These are phyloP conservation scores for Acanthosepion lycidas DNA, from an alignment of 2,888 invertebrate genomes.

Conservation along the genomic window DNA sequence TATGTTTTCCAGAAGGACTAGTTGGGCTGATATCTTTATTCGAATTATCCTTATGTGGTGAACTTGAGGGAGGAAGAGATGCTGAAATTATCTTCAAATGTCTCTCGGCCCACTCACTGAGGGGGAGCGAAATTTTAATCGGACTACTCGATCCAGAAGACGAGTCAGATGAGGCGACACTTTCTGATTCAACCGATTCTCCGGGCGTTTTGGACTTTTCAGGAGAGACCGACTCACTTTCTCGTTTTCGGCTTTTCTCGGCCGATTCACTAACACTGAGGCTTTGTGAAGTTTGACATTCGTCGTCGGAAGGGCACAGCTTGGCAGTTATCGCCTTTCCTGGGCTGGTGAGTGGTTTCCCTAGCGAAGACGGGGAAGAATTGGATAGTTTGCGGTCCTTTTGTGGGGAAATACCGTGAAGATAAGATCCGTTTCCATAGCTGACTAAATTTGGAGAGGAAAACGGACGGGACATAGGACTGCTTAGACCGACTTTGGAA, in stretches of 20 bases:
- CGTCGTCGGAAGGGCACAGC: background rate
- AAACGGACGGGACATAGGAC: background rate
- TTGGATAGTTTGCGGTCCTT: background rate
- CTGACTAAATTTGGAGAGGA: background rate
- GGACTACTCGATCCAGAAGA: background rate
- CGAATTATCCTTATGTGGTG: background rate
- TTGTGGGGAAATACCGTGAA: background rate
- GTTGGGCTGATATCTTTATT: background rate
- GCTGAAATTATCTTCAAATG: background rate
- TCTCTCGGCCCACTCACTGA: background rate
- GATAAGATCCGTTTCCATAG: background rate
- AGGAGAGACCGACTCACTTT: background rate
- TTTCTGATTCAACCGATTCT: background rate
- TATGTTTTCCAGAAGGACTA: background rate
- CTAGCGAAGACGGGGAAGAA: too few relatives aligned
- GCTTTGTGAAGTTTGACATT: background rate
- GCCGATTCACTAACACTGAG: constrained; percentile 37
- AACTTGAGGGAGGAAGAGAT: background rate
- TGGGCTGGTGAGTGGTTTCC: background rate
- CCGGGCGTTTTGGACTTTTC: background rate
- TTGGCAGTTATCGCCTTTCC: background rate
- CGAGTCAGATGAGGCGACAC: background rate
- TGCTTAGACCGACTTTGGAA: background rate
- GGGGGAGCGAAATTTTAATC: background rate
- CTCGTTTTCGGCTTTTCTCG: background rate